These are phyloP conservation scores for Napeogenes sylphis DNA, from an alignment of 2,888 invertebrate species.

Conservation along the genomic window DNA sequence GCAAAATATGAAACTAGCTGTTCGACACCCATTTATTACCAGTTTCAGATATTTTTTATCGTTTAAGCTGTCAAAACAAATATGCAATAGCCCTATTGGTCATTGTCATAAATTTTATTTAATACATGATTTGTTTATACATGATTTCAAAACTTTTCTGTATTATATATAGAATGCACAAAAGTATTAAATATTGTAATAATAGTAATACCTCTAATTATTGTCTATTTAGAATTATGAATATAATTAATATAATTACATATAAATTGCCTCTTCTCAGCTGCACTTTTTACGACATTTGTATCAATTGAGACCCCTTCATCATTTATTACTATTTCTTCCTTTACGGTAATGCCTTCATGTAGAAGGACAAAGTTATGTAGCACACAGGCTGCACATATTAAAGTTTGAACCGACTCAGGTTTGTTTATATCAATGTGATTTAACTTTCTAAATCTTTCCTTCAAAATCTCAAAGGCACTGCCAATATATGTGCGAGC, in stretches of 20 bases:
- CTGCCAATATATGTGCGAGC: slow-evolving; percentile 58
- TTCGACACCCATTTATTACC: too few species aligned
- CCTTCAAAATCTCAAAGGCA: slow-evolving; percentile 63
- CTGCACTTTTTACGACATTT: slow-evolving; percentile 56
- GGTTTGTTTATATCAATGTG: slow-evolving; percentile 54
- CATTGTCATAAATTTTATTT: not conserved
- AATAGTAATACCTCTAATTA: not conserved
- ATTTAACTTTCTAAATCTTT: slow-evolving; percentile 60
- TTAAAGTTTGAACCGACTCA: slow-evolving; percentile 51
- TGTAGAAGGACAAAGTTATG: slow-evolving; percentile 67
- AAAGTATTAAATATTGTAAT: too few species aligned
- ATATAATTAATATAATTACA: slow-evolving; percentile 70
- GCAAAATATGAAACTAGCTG: too few species aligned
- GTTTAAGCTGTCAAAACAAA: too few species aligned
- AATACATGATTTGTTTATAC: too few species aligned
- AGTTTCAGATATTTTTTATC: too few species aligned
- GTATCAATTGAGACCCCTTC: slow-evolving; percentile 61
- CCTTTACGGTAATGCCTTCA: slow-evolving; percentile 62
- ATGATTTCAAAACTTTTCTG: too few species aligned
- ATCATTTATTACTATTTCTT: slow-evolving; percentile 56
- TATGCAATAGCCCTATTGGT: too few species aligned
- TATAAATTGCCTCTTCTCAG: slow-evolving; percentile 66
- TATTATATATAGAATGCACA: too few species aligned
- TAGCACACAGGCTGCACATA: slow-evolving; percentile 61
- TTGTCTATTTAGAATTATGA: slow-evolving; percentile 33